Evolutionary conservation across 2,113 vertebrate genomes (phyloP).

Genomic region (Lutjanus erythropterus): DNA sequence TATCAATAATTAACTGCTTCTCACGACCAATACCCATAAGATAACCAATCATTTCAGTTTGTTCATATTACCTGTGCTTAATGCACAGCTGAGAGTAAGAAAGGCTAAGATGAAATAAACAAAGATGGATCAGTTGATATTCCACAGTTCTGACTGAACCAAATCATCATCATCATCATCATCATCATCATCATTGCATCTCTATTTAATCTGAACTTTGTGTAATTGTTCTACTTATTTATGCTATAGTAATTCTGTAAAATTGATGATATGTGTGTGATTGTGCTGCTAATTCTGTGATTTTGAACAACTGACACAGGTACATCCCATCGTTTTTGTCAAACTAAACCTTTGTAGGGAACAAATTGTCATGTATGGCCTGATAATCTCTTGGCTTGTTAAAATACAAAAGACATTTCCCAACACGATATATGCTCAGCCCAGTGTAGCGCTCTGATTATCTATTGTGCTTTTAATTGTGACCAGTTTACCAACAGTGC

Average conservation of each 20-base stretch:
- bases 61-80: too few relatives aligned
- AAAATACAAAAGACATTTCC: neutral
- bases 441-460: neutral
- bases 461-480: slow-evolving; percentile 31
- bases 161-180: too few relatives aligned
- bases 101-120: too few relatives aligned
- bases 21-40: too few relatives aligned
- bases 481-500: slow-evolving; percentile 43
- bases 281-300: neutral
- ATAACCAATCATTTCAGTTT: too few relatives aligned
- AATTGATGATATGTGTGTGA: neutral
- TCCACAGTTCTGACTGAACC: too few relatives aligned
- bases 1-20: too few relatives aligned
- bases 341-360: neutral
- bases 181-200: too few relatives aligned
- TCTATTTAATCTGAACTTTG: neutral
- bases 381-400: neutral
- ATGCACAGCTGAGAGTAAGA: too few relatives aligned
- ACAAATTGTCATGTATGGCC: neutral
- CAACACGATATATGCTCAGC: neutral
- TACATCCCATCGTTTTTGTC: neutral
- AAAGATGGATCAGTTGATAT: too few relatives aligned
- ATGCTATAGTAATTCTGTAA: neutral
- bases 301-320: too few relatives aligned
- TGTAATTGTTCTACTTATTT: neutral